Conservation (phyloP, 2,888 invertebrate species). For the Limnephilus marmoratus region DNA sequence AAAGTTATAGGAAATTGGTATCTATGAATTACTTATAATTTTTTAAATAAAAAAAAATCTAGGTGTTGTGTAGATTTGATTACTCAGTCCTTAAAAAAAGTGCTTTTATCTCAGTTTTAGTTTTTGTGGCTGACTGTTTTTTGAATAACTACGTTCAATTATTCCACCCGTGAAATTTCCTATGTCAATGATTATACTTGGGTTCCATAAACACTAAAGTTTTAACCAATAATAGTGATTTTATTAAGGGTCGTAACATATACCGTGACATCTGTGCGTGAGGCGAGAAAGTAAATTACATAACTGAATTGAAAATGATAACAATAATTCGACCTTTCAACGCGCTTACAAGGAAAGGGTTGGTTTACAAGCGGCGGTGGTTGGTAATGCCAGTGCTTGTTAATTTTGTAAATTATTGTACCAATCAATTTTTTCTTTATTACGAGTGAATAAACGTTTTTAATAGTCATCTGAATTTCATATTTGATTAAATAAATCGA, state of each 20-base stretch:
- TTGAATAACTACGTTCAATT: background rate
- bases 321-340: background rate
- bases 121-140: no score
- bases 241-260: background rate
- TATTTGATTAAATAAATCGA: no score
- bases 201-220: background rate
- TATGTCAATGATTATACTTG: background rate
- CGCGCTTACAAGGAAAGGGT: background rate
- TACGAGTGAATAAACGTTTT: no score
- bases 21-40: no score
- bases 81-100: no score
- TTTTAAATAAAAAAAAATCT: no score
- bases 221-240: background rate
- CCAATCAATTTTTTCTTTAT: background rate
- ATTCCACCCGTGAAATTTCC: background rate
- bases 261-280: background rate
- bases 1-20: no score
- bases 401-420: background rate
- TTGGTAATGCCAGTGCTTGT: background rate
- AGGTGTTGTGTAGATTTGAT: no score
- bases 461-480: no score
- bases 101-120: no score
- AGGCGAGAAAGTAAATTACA: slow-evolving; percentile 25
- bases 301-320: background rate
- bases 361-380: background rate